Evolutionary conservation across 1,140 invertebrate species (phyloP), one percentile per base, ranked within the genome.

Genomic region (Chionoecetes opilio): DNA sequence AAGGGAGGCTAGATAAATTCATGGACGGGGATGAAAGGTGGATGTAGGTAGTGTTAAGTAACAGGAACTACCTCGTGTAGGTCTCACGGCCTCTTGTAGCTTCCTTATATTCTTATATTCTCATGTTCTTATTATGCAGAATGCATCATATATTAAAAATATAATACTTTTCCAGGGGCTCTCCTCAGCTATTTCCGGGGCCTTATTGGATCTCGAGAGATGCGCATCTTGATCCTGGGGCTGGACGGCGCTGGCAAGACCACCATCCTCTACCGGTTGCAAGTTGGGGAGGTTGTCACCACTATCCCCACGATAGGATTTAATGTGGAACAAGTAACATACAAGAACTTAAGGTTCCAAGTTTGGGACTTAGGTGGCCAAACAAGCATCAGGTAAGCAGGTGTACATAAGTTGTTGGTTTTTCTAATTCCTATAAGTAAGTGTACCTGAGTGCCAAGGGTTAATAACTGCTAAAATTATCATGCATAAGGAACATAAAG

Each of bases 241-340:
- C 97, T 99, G 93, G 99, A 99, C 97, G 99, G 99, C 93, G 99
- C 99, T 97, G 99, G 99, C 96, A 99, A 99, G 98, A 99, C 99
- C 11, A 99, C 99, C 91, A 99, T 99, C 97, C 97, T 99, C 82
- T 99, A 99, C 97, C 98, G 99, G 97, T 97, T 99, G 96, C 99
- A 99, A 98, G 99, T 99, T 95, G 99, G 99, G 32, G 99, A 99
- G 98, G 99, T 99, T 87, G 99, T 99, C 0, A 99, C 99, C n/a
- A 99, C 99, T 35, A 99, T 99, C 97, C 99, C 99, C 94, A 99
- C 99, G 14, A 99, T 99, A 97, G 99, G 99, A n/a, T 99, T 99
- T 97, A 99, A 99, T 97, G 99, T 99, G 96, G 99, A 99, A 97
- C 99, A 99, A 98, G 99, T 99, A 86, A 99, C 98, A 96, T 99